Evolutionary conservation across 2,888 invertebrate species (phyloP), one percentile per base, ranked within the genome.

Genomic region (Scaptodrosophila latifasciaeformis): DNA sequence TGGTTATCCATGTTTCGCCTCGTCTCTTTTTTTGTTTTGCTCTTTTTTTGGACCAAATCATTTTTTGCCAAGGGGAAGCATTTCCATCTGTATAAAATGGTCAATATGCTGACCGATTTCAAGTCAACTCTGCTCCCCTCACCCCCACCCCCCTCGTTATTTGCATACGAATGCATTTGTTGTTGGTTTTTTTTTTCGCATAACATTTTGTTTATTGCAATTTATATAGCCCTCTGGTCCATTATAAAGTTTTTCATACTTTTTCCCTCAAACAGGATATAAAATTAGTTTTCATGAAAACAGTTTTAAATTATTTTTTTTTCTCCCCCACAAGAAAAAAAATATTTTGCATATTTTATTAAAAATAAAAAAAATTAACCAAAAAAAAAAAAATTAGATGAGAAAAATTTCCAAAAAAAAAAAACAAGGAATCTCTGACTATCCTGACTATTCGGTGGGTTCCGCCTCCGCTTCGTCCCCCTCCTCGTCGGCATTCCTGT

Each of bases 341-440:
- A n/a, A n/a, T n/a, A n/a, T 37, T 37, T 29, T 62, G 57, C 62
- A 56, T 51, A 51, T 43, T 53, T 53, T 49, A 48, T 44, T 24
- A 37, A 29, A 47, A 43, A 54, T 46, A 50, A 51, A 53, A 62
- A 52, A 68, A 74, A 70, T 75, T 70, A 75, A 75, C 75, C 75
- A 54, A 77, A 77, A 71, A 74, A 75, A 68, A 70, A 74, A 66
- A 74, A 70, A 74, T 75, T 72, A 72, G 76, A 76, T 76, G 72
- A n/a, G n/a, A n/a, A 52, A 57, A 6, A 29, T 7, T 29, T 7
- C 6, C 29, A 29, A 64, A 53, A 55, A n/a, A 10, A 17, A 30
- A 39, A 10, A 4, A 35, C 29, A 54, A 62, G 54, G 51, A 59
- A 54, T n/a, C n/a, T n/a, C n/a, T n/a, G n/a, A n/a, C n/a, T n/a